phyloP scores from a whole-genome alignment of 2,113 vertebrate genomes.

The Tenebrosternarchus preto region DNA sequence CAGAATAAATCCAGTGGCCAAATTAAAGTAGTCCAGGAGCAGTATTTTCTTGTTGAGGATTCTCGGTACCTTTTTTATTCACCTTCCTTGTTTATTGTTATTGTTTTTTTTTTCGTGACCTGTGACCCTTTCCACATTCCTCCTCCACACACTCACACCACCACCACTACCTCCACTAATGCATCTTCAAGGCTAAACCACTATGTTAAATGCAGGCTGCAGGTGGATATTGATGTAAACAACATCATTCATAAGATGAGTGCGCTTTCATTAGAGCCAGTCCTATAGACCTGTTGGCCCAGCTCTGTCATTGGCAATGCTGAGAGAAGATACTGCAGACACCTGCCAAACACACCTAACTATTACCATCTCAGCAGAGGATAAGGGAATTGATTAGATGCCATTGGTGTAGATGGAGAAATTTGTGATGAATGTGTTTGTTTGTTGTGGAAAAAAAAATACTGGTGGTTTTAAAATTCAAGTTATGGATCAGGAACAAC shows the following conservation, averaged over 20 bases:
- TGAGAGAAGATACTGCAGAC: neutral
- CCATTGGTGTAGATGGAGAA: neutral
- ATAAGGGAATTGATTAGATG: neutral
- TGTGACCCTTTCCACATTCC: neutral
- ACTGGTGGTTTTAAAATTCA: neutral
- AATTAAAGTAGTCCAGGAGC: too few relatives aligned
- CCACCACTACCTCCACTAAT: neutral
- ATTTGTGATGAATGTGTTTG: neutral
- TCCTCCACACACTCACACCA: neutral
- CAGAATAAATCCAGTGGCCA: too few relatives aligned
- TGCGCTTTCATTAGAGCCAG: neutral
- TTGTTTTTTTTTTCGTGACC: neutral
- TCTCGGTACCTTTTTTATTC: too few relatives aligned
- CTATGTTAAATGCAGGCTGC: neutral
- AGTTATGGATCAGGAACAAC: neutral
- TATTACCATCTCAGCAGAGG: slow-evolving; percentile 6
- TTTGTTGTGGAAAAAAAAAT: neutral
- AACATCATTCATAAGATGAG: slow-evolving; percentile 15
- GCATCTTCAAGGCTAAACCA: neutral
- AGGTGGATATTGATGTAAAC: slow-evolving; percentile 24
- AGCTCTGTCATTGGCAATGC: neutral
- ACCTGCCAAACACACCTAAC: neutral
- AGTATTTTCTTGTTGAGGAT: too few relatives aligned
- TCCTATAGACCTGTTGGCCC: too few relatives aligned
- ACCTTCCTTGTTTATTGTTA: too few relatives aligned